A percentile compares a stretch with the other conserved stretches of the same genome.
phyloP scores from a whole-genome alignment of 1,140 invertebrate species.

The Ectropis grisescens region DNA sequence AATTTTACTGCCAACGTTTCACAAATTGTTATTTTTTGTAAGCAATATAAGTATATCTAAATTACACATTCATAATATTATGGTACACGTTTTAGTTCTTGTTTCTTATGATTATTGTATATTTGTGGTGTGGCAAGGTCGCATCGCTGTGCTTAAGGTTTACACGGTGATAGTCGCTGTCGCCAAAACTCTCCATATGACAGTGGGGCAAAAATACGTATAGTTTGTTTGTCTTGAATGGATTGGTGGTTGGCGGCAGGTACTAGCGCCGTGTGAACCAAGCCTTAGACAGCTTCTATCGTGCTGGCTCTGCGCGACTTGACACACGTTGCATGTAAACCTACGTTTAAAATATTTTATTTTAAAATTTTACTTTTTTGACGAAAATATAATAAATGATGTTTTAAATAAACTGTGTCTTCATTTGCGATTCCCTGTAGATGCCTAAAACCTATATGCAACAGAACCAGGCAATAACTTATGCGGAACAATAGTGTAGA shows the following conservation, averaged over 20 bases:
- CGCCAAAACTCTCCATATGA: too few relatives aligned
- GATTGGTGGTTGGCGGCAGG: too few relatives aligned
- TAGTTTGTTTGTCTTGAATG: too few relatives aligned
- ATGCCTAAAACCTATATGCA: too few relatives aligned
- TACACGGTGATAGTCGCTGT: too few relatives aligned
- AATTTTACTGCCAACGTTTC: conserved; percentile 60
- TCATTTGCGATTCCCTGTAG: conserved; percentile 13
- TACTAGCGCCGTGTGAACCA: too few relatives aligned
- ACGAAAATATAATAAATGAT: conserved; percentile 68
- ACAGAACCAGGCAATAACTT: too few relatives aligned
- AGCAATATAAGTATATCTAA: conserved; percentile 31
- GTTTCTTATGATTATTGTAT: conserved; percentile 43
- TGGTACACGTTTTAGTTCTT: conserved; percentile 52
- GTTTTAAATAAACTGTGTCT: conserved; percentile 53
- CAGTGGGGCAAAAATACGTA: too few relatives aligned
- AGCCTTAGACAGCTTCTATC: too few relatives aligned
- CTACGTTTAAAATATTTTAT: conserved; percentile 66
- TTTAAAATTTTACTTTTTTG: conserved; percentile 67
- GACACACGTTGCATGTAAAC: conserved; percentile 52
- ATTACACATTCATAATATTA: conserved; percentile 47
- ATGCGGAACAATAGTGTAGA: too few relatives aligned
- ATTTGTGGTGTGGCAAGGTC: conserved; percentile 12
- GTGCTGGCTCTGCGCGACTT: neutral
- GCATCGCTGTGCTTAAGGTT: too few relatives aligned
- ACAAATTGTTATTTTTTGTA: conserved; percentile 50